These are phyloP conservation scores for Temnothorax unifasciatus DNA, from an alignment of 2,888 invertebrate species.

Conservation along the genomic window DNA sequence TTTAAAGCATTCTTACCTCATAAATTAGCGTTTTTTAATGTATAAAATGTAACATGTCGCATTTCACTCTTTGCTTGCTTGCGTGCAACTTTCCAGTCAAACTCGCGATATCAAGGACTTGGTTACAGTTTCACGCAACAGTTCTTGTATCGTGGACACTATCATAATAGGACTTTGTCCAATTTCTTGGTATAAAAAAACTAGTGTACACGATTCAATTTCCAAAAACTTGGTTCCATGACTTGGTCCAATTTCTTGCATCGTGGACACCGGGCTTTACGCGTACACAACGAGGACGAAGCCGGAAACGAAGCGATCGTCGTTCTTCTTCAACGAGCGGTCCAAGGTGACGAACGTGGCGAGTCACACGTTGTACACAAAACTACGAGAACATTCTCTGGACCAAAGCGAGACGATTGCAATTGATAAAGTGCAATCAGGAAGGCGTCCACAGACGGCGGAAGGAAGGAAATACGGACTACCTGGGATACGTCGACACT, in stretches of 20 bases:
- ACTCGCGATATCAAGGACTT: not conserved
- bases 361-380: too few species aligned
- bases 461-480: too few species aligned
- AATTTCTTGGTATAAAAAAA: not conserved
- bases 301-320: too few species aligned
- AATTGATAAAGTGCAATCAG: too few species aligned
- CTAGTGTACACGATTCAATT: slow-evolving; percentile 19
- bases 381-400: too few species aligned
- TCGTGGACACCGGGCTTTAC: too few species aligned
- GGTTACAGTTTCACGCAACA: not conserved
- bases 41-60: not conserved
- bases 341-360: too few species aligned
- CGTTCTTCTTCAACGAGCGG: too few species aligned
- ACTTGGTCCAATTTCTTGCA: not conserved
- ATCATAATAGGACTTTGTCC: not conserved
- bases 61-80: not conserved
- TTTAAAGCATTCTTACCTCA: not conserved
- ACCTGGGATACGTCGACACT: too few species aligned
- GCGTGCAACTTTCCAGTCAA: not conserved
- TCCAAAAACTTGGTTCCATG: not conserved
- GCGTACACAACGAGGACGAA: too few species aligned
- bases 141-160: not conserved
- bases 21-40: not conserved
- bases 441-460: too few species aligned
- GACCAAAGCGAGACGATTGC: too few species aligned